phyloP scores from a whole-genome alignment of 2,888 invertebrate genomes.

The Meghimatium bilineatum region DNA sequence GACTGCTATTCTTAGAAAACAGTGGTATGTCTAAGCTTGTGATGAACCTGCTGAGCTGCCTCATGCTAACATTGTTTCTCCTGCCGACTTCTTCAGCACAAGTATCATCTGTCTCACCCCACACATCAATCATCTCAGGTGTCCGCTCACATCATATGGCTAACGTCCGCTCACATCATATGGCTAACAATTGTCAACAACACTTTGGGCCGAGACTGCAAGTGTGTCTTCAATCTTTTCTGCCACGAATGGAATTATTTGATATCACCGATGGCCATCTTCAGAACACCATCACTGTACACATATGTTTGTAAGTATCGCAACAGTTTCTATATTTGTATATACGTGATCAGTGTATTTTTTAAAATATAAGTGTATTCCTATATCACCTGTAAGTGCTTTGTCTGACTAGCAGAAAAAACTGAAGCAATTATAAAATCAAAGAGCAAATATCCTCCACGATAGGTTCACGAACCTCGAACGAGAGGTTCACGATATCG shows the following conservation, averaged over 20 bases:
- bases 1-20: neutral
- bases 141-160: neutral
- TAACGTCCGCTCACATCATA: neutral
- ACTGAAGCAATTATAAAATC: no score
- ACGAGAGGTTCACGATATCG: no score
- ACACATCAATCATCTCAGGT: neutral
- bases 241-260: neutral
- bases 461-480: no score
- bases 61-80: neutral
- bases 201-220: constrained; percentile 15
- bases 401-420: no score
- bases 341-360: no score
- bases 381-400: no score
- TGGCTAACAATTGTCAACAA: neutral
- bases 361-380: no score
- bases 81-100: neutral
- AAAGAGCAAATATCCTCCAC: no score
- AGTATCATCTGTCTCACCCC: no score
- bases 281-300: neutral
- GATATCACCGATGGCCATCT: neutral
- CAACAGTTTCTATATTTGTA: neutral
- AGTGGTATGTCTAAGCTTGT: neutral
- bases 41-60: no score
- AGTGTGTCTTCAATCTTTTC: constrained; percentile 6
- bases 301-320: constrained; percentile 23